Percentiles rank a stretch among this genome's conserved stretches.
Conservation (phyloP, 2,888 invertebrate species). For the Achlya flavicornis region DNA sequence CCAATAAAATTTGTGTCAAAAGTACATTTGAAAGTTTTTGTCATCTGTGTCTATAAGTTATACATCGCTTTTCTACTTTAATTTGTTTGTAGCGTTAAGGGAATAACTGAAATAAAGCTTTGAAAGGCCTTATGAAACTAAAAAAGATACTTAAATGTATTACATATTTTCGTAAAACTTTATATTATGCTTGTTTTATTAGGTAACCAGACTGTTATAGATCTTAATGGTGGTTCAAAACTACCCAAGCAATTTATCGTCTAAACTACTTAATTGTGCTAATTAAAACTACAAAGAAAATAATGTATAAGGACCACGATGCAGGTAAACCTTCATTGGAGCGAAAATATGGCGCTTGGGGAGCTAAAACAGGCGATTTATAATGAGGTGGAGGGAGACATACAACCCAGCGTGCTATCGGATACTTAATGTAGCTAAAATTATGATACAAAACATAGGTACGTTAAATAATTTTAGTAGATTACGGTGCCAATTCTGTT, state of each 20-base stretch:
- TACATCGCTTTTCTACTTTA: background rate
- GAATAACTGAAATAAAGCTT: background rate
- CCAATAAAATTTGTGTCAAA: background rate
- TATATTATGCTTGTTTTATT: too few species aligned
- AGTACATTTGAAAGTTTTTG: background rate
- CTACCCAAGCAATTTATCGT: too few species aligned
- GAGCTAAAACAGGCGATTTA: background rate
- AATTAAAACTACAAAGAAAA: background rate
- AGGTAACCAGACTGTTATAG: too few species aligned
- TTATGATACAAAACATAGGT: background rate
- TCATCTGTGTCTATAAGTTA: background rate
- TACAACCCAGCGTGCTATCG: slow-evolving; percentile 3
- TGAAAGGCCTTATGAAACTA: background rate
- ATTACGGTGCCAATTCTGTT: too few species aligned
- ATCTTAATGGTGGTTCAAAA: too few species aligned
- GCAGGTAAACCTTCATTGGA: slow-evolving; percentile 19
- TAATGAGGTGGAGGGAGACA: slow-evolving; percentile 2
- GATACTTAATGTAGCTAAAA: slow-evolving; percentile 1
- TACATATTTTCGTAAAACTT: too few species aligned
- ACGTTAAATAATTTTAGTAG: background rate
- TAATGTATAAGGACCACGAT: slow-evolving; percentile 10
- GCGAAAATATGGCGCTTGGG: slow-evolving; percentile 12
- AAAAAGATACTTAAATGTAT: too few species aligned
- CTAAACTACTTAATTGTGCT: too few species aligned
- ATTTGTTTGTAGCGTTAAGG: background rate